phyloP scores from a whole-genome alignment of 2,113 vertebrate genomes.

The Litocranius walleri region DNA sequence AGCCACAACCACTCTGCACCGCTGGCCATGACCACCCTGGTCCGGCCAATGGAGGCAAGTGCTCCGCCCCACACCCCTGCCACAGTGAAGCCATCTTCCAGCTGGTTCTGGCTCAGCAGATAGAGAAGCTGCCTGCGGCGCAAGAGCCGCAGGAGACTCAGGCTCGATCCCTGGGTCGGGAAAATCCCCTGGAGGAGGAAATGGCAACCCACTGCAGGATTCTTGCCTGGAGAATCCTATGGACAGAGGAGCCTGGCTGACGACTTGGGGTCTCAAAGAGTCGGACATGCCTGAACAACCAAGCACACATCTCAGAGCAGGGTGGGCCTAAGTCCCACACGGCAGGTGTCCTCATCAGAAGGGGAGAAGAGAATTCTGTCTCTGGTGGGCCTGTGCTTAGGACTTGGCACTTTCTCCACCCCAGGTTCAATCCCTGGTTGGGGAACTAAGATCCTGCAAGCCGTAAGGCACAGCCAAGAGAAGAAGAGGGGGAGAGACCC shows the following conservation, averaged over 20 bases:
- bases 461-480: not conserved
- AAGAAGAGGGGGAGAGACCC: not conserved
- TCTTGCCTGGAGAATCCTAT: not conserved
- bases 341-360: not conserved
- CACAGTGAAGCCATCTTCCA: not conserved
- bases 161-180: not conserved
- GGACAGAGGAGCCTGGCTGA: not conserved
- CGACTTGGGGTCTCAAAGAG: not conserved
- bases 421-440: not conserved
- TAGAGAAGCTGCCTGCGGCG: not conserved
- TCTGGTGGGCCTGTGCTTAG: not conserved
- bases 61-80: not conserved
- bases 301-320: not conserved
- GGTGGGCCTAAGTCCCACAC: not conserved
- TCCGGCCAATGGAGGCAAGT: not conserved
- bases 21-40: fast-evolving
- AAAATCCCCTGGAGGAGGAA: not conserved
- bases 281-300: fast-evolving
- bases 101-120: not conserved
- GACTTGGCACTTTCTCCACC: not conserved
- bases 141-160: no score
- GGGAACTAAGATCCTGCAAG: not conserved
- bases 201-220: not conserved
- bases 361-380: not conserved
- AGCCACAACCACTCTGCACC: not conserved